A percentile compares a stretch with the other conserved stretches of the same genome.
These are phyloP conservation scores for Cinara cedri DNA, from an alignment of 2,888 invertebrate genomes.

Conservation along the genomic window DNA sequence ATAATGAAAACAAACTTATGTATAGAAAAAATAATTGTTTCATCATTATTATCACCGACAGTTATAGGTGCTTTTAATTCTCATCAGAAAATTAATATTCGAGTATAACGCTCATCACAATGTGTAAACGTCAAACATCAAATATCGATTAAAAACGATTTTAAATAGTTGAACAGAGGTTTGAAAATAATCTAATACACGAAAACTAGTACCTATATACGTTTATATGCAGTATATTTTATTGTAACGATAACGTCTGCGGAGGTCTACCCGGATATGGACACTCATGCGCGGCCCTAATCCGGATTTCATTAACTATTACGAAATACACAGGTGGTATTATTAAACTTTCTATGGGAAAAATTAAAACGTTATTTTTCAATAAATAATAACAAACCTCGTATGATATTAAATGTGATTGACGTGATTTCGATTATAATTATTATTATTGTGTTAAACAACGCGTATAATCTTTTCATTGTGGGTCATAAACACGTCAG, in stretches of 20 bases:
- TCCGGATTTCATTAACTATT: constrained; percentile 47
- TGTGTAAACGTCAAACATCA: too few relatives aligned
- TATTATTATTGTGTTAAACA: not conserved
- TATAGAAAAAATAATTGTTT: too few relatives aligned
- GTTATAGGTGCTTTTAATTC: too few relatives aligned
- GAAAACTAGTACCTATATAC: not conserved
- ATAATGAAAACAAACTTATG: too few relatives aligned
- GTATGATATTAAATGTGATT: not conserved
- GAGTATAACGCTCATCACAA: too few relatives aligned
- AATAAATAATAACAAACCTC: not conserved
- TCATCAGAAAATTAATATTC: too few relatives aligned
- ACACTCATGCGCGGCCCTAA: constrained; percentile 1
- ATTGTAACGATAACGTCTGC: constrained; percentile 26
- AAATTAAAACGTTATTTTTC: constrained; percentile 10
- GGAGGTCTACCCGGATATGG: constrained; percentile 33
- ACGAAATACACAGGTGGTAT: constrained; percentile 20
- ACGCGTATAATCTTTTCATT: not conserved
- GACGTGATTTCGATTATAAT: constrained; percentile 31
- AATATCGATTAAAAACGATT: too few relatives aligned
- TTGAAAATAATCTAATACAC: too few relatives aligned
- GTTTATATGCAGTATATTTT: not conserved
- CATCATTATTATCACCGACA: too few relatives aligned
- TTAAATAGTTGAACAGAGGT: too few relatives aligned
- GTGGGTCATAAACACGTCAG: constrained; percentile 25
- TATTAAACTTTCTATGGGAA: constrained; percentile 42